A percentile compares a stretch with the other conserved stretches of the same genome.
These are phyloP conservation scores for Pteropus alecto DNA, from an alignment of 2,113 vertebrate genomes.

Conservation along the genomic window DNA sequence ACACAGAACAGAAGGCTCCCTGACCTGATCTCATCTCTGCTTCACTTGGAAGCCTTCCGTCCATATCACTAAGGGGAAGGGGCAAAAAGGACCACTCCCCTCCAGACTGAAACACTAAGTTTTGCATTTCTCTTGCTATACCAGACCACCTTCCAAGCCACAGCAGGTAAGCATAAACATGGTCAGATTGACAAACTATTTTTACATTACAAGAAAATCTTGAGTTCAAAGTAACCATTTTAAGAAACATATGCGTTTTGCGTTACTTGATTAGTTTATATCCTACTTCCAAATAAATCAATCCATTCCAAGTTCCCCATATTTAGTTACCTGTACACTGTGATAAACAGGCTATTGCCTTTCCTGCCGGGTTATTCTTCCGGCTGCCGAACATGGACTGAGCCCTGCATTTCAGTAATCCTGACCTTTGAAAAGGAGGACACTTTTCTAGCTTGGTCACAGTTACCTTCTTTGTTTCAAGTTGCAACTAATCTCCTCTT, in stretches of 20 bases:
- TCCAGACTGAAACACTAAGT: neutral
- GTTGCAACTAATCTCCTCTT: neutral
- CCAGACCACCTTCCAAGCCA: neutral
- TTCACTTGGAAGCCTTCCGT: neutral
- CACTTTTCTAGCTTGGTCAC: neutral
- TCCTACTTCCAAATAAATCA: neutral
- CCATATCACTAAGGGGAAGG: neutral
- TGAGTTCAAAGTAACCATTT: neutral
- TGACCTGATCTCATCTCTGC: neutral
- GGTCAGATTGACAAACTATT: neutral
- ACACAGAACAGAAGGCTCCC: neutral
- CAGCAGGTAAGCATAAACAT: neutral
- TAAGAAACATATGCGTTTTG: neutral
- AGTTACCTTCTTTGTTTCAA: neutral
- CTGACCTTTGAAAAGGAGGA: neutral
- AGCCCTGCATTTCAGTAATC: neutral
- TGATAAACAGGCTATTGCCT: neutral
- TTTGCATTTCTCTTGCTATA: neutral
- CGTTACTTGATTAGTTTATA: neutral
- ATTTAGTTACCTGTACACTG: neutral
- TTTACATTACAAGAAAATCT: neutral
- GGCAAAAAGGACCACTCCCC: rapidly evolving
- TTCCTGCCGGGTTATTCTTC: neutral
- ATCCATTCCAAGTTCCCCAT: neutral
- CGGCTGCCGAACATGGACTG: neutral